Evolutionary conservation across 1,140 invertebrate species (phyloP), one percentile per base, ranked within the genome.

Genomic region (Zeugodacus cucurbitae): DNA sequence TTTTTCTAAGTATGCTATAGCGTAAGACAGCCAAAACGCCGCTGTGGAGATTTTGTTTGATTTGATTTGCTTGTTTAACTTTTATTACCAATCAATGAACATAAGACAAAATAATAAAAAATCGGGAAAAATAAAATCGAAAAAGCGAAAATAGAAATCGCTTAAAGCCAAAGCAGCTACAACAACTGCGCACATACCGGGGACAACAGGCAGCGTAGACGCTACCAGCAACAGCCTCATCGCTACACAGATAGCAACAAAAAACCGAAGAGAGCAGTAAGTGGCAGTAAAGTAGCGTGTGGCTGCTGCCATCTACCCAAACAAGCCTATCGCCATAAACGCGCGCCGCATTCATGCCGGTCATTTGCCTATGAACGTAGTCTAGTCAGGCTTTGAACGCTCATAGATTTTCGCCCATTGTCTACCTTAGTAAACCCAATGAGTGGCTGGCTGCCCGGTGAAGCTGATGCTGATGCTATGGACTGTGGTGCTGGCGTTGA

Each of bases 71-170:
- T 92, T 92, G 92, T 90, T 92, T 92, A 92, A 91, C 89, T 92
- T 92, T 92, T 92, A 92, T 91, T 91, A 92, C 91, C 91, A 91
- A 91, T 91, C 90, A 91, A 90, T 90, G 89, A 89, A 78, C 86
- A 88, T 86, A 70, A 86, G 62, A 41, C 26, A n/a, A n/a, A 87
- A 67, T 29, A 44, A 57, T 26, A 62, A 62, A 57, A 57, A 7
- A 41, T 41, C n/a, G n/a, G n/a, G n/a, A 41, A 41, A 57, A 57
- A 59, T 17, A 62, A 62, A 62, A 26, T 0, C 8, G 0, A 58
- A 67, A 41, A 78, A 74, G 8, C 32, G 29, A 74, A 78, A 78
- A 78, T 88, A 88, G 70, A 88, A 88, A 88, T 88, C 44, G 64
- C 26, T 74, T n/a, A n/a, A 88, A n/a, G 44, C 26, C 4, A 78